phyloP scores from a whole-genome alignment of 2,888 invertebrate species.

The Epistrophella euchroma region DNA sequence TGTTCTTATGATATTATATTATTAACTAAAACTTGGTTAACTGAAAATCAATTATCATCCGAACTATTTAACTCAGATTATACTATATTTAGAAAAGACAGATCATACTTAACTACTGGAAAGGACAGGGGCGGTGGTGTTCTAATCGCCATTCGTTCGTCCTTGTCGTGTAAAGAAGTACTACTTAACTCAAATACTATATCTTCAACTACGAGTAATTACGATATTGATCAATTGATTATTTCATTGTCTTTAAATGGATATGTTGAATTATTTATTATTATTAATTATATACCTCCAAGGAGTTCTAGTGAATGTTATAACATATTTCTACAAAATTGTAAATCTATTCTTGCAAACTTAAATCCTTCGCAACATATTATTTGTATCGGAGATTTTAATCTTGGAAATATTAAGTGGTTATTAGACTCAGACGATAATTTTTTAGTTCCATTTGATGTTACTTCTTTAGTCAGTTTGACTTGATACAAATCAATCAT shows the following conservation, averaged over 20 bases:
- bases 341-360: not conserved
- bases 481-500: not conserved
- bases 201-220: not conserved
- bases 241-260: not conserved
- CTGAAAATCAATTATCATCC: no score
- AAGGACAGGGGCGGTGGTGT: not conserved
- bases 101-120: not conserved
- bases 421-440: not conserved
- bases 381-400: not conserved
- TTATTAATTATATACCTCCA: not conserved
- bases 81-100: not conserved
- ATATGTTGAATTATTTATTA: not conserved
- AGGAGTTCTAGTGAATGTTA: not conserved
- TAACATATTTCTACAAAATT: not conserved
- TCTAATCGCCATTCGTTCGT: not conserved
- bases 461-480: not conserved
- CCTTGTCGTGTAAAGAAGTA: not conserved
- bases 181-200: not conserved
- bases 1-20: no score
- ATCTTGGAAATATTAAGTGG: not conserved
- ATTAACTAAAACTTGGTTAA: no score
- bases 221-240: not conserved
- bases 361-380: not conserved
- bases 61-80: no score
- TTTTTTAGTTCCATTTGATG: not conserved